Evolutionary conservation across 2,797 vertebrate species (phyloP).

Genomic region (Cyprinella venusta): DNA sequence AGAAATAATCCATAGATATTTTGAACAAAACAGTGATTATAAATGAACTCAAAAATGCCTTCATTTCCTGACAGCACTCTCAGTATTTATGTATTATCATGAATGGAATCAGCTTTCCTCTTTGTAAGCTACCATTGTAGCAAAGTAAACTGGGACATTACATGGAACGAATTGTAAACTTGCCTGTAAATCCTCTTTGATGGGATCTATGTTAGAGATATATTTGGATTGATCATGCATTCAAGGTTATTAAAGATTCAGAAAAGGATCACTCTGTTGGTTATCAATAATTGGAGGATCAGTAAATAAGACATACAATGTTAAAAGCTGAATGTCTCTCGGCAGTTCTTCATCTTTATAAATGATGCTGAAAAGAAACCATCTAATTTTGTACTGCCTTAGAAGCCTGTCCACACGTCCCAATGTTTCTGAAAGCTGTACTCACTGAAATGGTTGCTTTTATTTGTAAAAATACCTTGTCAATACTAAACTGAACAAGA

Average conservation of each 20-base stretch:
- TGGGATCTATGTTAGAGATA: neutral
- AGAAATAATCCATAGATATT: neutral
- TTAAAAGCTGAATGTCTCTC: neutral
- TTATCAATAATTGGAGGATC: neutral
- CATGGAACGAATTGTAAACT: neutral
- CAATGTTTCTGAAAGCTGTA: neutral
- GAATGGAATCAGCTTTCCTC: neutral
- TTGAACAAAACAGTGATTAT: neutral
- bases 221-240: neutral
- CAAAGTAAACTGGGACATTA: slow-evolving; percentile 8
- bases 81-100: slow-evolving; percentile 6
- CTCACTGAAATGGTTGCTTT: neutral
- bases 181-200: slow-evolving; percentile 10
- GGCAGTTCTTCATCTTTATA: neutral
- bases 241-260: neutral
- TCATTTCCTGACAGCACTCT: slow-evolving; percentile 12
- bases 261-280: neutral
- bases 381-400: neutral
- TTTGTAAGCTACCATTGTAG: slow-evolving; percentile 13
- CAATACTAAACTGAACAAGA: neutral
- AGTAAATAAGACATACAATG: neutral
- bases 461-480: neutral
- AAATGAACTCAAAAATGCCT: neutral
- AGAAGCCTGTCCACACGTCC: neutral
- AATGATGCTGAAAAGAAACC: neutral